Percentiles rank a stretch among this genome's conserved stretches.
These are phyloP conservation scores for Crypturellus undulatus DNA, from an alignment of 2,113 vertebrate genomes.

Conservation along the genomic window DNA sequence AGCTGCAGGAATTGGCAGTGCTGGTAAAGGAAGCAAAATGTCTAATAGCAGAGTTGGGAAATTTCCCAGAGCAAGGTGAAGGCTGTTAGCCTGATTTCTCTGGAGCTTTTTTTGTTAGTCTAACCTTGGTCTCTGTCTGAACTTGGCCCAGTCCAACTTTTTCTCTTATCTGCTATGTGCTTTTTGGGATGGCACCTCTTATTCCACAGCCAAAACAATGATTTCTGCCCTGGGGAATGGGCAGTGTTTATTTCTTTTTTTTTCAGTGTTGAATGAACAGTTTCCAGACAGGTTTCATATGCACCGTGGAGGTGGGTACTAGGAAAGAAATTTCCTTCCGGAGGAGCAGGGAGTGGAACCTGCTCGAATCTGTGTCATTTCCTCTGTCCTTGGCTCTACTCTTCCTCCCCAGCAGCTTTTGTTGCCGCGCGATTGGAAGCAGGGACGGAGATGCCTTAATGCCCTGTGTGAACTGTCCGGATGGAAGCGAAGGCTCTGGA, in stretches of 20 bases:
- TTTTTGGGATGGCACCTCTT: conserved; percentile 41
- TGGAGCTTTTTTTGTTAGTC: neutral
- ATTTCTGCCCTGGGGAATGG: conserved; percentile 49
- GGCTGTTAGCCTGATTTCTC: conserved; percentile 28
- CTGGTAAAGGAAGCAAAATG: conserved; percentile 26
- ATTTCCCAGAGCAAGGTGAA: conserved; percentile 30
- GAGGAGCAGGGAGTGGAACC: conserved; percentile 73
- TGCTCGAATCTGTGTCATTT: conserved; percentile 67
- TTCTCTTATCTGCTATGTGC: conserved; percentile 6
- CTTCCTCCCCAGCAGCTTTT: conserved; percentile 46
- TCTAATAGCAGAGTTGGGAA: conserved; percentile 36
- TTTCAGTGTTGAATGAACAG: conserved; percentile 18
- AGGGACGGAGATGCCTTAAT: neutral
- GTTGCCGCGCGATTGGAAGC: neutral
- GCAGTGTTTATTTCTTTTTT: conserved; percentile 40
- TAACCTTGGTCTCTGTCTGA: conserved; percentile 51
- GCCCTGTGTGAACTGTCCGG: neutral
- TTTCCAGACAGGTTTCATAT: conserved; percentile 50
- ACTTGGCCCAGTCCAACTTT: conserved; percentile 14
- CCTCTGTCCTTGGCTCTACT: conserved; percentile 69
- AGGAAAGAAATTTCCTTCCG: conserved; percentile 73
- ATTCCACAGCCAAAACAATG: conserved; percentile 29
- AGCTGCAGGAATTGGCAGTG: neutral
- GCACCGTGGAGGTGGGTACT: conserved; percentile 64
- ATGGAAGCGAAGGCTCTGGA: neutral